A percentile compares a stretch with the other conserved stretches of the same genome.
Conservation (phyloP, 2,888 invertebrate species). For the Prostheceraeus crozeri region DNA sequence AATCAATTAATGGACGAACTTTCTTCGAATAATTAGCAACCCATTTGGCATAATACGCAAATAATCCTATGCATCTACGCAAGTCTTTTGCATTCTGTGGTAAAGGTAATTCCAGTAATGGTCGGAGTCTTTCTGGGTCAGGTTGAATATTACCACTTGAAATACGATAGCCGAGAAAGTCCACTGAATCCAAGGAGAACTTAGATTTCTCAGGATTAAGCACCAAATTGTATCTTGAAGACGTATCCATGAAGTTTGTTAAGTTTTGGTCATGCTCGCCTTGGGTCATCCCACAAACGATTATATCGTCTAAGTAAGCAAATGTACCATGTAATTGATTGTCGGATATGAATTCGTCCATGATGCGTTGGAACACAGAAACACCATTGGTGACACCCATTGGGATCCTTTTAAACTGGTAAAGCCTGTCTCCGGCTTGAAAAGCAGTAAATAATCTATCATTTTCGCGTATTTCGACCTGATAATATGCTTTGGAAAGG, state of each 20-base stretch:
- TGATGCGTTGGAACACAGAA: constrained; percentile 25
- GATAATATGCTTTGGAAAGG: constrained; percentile 27
- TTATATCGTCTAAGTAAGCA: constrained; percentile 31
- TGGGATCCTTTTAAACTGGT: constrained; percentile 26
- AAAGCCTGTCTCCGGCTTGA: constrained; percentile 15
- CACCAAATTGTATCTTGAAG: neutral
- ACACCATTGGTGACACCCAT: constrained; percentile 18
- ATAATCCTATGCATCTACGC: constrained; percentile 5
- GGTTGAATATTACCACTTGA: constrained; percentile 27
- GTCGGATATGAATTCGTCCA: constrained; percentile 22
- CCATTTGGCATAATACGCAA: constrained; percentile 10
- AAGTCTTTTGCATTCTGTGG: neutral
- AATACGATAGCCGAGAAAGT: constrained; percentile 22
- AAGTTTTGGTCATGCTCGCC: constrained; percentile 16
- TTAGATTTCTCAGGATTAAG: constrained; percentile 23
- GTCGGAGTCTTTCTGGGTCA: neutral
- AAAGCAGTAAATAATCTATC: constrained; percentile 26
- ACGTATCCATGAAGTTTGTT: constrained; percentile 20
- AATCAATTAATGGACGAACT: constrained; percentile 2
- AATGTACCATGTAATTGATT: constrained; percentile 3
- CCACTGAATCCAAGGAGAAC: neutral
- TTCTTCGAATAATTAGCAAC: constrained; percentile 3
- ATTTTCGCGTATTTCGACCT: neutral
- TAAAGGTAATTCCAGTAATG: neutral
- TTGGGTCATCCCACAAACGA: constrained; percentile 19